These are phyloP conservation scores for Calypte anna DNA, from an alignment of 2,113 vertebrate species.

Conservation along the genomic window DNA sequence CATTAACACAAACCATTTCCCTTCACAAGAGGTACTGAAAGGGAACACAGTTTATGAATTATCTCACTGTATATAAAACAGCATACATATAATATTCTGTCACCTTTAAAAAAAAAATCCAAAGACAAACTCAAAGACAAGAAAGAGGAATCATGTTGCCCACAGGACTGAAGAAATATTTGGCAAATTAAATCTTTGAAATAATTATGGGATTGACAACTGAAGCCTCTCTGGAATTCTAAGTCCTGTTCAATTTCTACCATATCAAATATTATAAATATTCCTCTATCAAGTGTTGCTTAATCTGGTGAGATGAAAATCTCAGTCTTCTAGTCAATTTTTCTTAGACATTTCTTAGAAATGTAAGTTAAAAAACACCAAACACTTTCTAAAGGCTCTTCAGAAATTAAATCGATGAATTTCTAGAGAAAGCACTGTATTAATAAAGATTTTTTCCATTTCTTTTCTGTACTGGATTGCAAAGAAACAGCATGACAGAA, in stretches of 20 bases:
- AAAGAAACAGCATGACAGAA: conserved; percentile 30
- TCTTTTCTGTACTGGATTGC: not conserved
- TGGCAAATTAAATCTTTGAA: not conserved
- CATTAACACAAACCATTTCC: not conserved
- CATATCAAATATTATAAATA: not conserved
- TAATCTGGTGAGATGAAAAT: not conserved
- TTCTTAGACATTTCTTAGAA: not conserved
- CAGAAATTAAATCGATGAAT: not conserved
- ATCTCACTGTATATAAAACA: not conserved
- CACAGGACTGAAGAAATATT: not conserved
- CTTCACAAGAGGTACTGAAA: not conserved
- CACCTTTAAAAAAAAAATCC: not conserved
- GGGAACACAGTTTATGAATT: not conserved
- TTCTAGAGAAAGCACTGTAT: not conserved
- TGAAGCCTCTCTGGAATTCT: not conserved
- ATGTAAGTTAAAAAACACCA: not conserved
- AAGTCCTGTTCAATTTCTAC: not conserved
- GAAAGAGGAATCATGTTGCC: not conserved
- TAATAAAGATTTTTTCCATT: not conserved
- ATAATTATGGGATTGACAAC: not conserved
- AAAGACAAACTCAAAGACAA: not conserved
- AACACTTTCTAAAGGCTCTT: not conserved
- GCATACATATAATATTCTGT: not conserved
- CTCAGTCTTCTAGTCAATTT: not conserved
- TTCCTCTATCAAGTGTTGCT: not conserved